These are phyloP conservation scores for Bombus fervidus DNA, from an alignment of 1,140 invertebrate species.

Conservation along the genomic window DNA sequence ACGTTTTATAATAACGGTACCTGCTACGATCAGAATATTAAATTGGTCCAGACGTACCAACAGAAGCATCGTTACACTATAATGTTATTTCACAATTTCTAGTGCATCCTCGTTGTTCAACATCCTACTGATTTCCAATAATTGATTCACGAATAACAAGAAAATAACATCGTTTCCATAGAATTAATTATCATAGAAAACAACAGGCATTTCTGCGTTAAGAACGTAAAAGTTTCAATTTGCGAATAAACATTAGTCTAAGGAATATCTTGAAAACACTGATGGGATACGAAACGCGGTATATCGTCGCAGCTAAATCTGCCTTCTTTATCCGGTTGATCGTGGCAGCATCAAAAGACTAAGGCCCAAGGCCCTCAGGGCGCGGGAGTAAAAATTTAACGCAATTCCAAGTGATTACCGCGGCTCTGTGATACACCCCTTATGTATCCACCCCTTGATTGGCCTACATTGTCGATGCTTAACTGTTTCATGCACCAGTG, in stretches of 20 bases:
- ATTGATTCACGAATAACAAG: background rate
- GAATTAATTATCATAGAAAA: too few relatives aligned
- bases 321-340: constrained; percentile 23
- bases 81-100: too few relatives aligned
- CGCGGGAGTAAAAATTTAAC: constrained; percentile 79
- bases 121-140: too few relatives aligned
- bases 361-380: constrained; percentile 57
- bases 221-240: background rate
- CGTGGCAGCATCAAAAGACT: constrained; percentile 55
- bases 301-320: background rate
- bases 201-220: fast-evolving
- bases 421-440: constrained; percentile 71
- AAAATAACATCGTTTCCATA: background rate
- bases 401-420: constrained; percentile 81
- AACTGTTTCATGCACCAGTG: constrained; percentile 83
- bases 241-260: background rate
- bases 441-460: constrained; percentile 77
- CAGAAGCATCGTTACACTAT: too few relatives aligned
- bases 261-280: background rate
- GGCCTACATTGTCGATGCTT: constrained; percentile 83
- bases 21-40: too few relatives aligned
- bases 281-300: background rate
- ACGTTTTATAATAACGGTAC: too few relatives aligned
- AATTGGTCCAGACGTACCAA: too few relatives aligned
- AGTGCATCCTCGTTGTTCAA: too few relatives aligned